Base-by-base conservation (phyloP, 2,888 invertebrate genomes). In the Chironomus tentans region DNA sequence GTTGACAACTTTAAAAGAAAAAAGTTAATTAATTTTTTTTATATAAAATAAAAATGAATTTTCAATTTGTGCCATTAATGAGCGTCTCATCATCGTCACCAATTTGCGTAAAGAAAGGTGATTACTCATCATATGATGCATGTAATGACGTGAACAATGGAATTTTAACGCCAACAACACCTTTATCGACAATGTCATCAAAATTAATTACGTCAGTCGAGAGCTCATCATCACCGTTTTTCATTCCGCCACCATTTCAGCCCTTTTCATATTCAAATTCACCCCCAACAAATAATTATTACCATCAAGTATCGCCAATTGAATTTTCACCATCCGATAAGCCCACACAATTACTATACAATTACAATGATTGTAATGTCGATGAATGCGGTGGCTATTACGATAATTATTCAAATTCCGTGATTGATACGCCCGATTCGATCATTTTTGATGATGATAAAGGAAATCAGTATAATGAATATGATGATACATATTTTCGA, bases 401-500 rank as follows among this genome's bases (percentile, higher is more conserved):
- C 56, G 38, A 65, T 22, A 46, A 61, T 13, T 70, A 76, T 38
- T 76, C 68, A 22, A 72, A 21, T 62, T 81, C 82, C 68, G 79
- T 79, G 47, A 80, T 81, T 62, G 84, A 84, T 77, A 84, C 84
- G 18, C 84, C 84, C 3, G 83, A 80, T 62, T 84, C 84, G n/a
- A 81, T 82, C 70, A 83, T 82, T 73, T 80, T 82, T 61, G 81
- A 82, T 10, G 72, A 38, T 77, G 2, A 77, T 77, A 24, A 78
- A 78, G 1, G 68, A 78, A 22, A 73, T 77, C 24, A 78, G 70
- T 70, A 21, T 75, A 75, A 72, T 68, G 47, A 77, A 70, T 68
- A 76, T 74, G 71, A 77, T 47, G 71, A 77, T 61, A 76, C 82
- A 77, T 81, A 84, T 24, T 84, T 84, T 77, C 84, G 84, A 71